Base-by-base conservation (phyloP, 2,797 vertebrate species). In the Numenius phaeopus region DNA sequence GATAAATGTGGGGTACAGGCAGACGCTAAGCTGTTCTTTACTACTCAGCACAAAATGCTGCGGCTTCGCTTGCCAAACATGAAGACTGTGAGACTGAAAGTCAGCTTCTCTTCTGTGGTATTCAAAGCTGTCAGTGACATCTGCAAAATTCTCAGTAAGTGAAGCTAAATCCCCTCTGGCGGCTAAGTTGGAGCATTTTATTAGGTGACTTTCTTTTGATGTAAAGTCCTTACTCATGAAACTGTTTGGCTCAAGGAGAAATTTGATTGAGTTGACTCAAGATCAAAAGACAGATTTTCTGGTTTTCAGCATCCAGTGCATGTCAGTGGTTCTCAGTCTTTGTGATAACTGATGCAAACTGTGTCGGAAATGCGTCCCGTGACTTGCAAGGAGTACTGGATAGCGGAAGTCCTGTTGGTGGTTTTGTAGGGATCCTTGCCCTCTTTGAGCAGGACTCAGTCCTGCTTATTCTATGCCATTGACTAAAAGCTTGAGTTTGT, bases 1-100 rank as follows among this genome's bases (percentile, higher is more conserved):
- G 99, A 99, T 97, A 99, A 99, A 96, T 99, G 97, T 1, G 99
- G 99, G 23, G 98, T 99, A 32, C 98, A 99, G 98, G 99, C 99
- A 14, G 99, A 99, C n/a, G 99, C 99, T 44, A 98, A 98, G 84
- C 98, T 99, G 50, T 92, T 98, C 89, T 99, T 99, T 95, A 99
- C 99, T 13, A 98, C 99, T 21, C 99, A 99, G 87, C 99, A 99
- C 97, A 99, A 99, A 97, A 98, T 98, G 24, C 97, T 99, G 76
- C 97, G 99, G 72, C 98, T 99, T 59, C 99, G 99, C 90, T 98
- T 99, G 82, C 99, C 99, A 30, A 99, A 99, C 76, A 98, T 99
- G 99, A 99, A 99, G 98, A 99, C 98, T 0, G 98, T 99, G 96
- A 98, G 98, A 78, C 97, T 99, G 85, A 98, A 98, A 1, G 98